A percentile compares a stretch with the other conserved stretches of the same genome.
Conservation (phyloP, 2,113 vertebrate species). For the Carollia perspicillata region DNA sequence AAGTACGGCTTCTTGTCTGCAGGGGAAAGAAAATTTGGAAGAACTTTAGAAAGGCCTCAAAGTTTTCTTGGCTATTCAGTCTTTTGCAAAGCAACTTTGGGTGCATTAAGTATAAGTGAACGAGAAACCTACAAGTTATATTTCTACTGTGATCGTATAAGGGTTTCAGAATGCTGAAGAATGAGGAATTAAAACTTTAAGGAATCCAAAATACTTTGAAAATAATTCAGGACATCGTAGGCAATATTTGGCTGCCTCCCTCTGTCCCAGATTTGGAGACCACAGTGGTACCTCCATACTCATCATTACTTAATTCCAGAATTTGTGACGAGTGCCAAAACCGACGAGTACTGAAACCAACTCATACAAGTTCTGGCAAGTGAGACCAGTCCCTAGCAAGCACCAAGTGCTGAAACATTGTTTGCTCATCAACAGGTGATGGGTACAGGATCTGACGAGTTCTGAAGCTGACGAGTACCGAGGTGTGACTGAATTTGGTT, state of each 20-base stretch:
- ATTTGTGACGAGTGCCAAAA: too few relatives aligned
- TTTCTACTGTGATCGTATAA: constrained; percentile 31
- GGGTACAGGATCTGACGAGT: too few relatives aligned
- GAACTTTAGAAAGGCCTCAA: background rate
- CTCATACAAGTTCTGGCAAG: too few relatives aligned
- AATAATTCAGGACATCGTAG: constrained; percentile 18
- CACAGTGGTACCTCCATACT: too few relatives aligned
- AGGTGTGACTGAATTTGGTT: background rate
- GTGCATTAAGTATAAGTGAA: constrained; percentile 13
- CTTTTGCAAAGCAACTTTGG: constrained; percentile 31
- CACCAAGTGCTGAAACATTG: too few relatives aligned
- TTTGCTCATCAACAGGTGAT: too few relatives aligned
- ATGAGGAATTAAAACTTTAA: constrained; percentile 7
- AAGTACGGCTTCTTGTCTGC: background rate
- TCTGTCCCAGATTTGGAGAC: background rate
- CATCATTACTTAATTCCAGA: too few relatives aligned
- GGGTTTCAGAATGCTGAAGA: constrained; percentile 47
- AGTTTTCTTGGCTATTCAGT: background rate
- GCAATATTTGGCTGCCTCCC: background rate
- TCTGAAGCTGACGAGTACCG: too few relatives aligned
- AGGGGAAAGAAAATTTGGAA: background rate
- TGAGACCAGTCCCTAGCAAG: too few relatives aligned
- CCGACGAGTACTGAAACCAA: too few relatives aligned
- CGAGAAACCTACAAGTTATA: constrained; percentile 50
- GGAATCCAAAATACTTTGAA: constrained; percentile 36